phyloP scores from a whole-genome alignment of 2,888 invertebrate species.

The Galerucella nymphaeae region DNA sequence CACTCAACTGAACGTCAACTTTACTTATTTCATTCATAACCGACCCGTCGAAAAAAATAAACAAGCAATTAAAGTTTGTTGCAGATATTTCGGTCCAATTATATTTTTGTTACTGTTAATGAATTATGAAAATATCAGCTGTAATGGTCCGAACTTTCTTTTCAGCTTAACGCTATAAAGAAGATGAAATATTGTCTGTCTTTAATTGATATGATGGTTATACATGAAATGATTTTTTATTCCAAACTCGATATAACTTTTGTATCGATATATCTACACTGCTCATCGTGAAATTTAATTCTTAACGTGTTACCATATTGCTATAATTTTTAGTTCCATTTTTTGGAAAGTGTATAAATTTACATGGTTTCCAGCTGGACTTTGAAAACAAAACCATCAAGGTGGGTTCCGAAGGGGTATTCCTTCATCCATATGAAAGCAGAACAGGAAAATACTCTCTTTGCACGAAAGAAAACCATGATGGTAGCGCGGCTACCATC shows the following conservation, averaged over 20 bases:
- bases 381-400: too few relatives aligned
- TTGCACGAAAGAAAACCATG: too few relatives aligned
- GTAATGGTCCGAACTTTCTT: constrained; percentile 50
- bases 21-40: constrained; percentile 51
- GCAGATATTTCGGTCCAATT: constrained; percentile 53
- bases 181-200: constrained; percentile 41
- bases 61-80: constrained; percentile 53
- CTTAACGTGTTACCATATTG: too few relatives aligned
- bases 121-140: constrained; percentile 52
- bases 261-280: constrained; percentile 14
- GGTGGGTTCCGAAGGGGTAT: too few relatives aligned
- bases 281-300: constrained; percentile 5
- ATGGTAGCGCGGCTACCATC: too few relatives aligned
- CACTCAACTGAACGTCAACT: constrained; percentile 34
- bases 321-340: too few relatives aligned
- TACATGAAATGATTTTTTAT: constrained; percentile 28
- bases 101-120: constrained; percentile 49
- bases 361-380: too few relatives aligned
- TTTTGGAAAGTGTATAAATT: too few relatives aligned
- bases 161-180: constrained; percentile 33
- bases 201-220: constrained; percentile 43
- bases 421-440: too few relatives aligned
- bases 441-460: too few relatives aligned
- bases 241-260: constrained; percentile 4
- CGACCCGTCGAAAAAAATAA: constrained; percentile 46